Base-by-base conservation (phyloP, 2,797 vertebrate species). In the Sardinella longiceps region DNA sequence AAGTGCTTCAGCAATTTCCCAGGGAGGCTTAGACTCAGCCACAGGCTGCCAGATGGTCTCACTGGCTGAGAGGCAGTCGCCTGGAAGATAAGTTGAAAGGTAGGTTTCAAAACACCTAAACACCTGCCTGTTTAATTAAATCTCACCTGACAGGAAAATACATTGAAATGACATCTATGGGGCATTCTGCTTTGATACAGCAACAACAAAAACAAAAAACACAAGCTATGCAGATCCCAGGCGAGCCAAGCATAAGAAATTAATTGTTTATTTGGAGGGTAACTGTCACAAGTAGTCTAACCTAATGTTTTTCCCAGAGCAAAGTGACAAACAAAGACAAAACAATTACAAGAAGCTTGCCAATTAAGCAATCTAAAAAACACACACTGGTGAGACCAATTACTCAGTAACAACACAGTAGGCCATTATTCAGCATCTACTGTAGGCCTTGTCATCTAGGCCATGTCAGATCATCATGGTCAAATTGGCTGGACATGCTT, bases 171-270 rank as follows among this genome's bases (percentile, higher is more conserved):
- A 90, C 56, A 89, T 51, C 85, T 86, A 66, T 86, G 87, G 83
- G 86, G 46, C 70, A 56, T 63, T 81, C 81, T 80, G 83, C 66
- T 77, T 80, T 86, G 58, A 88, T 58, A 91, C 60, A 46, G 56
- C 33, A 90, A 89, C 25, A 92, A 93, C 87, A 94, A 92, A 86
- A 90, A 91, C 85, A 93, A n/a, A n/a, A n/a, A n/a, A n/a, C n/a
- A n/a, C n/a, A 10, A 90, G 91, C 90, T 91, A 93, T 89, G 90
- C 25, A 81, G 84, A 14, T 58, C 80, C 58, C 84, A 46, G 9
- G 82, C 84, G 80, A 90, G 90, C 89, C 80, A 91, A 81, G 14
- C 82, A 48, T 85, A 50, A n/a, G 84, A 28, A 85, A 83, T 85
- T 84, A 84, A 83, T 70, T 90, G 84, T 91, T 91, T 93, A 83